Evolutionary conservation across 53 echinoderm and acorn worm genomes (phyloP).

Genomic region (Antedon mediterranea): DNA sequence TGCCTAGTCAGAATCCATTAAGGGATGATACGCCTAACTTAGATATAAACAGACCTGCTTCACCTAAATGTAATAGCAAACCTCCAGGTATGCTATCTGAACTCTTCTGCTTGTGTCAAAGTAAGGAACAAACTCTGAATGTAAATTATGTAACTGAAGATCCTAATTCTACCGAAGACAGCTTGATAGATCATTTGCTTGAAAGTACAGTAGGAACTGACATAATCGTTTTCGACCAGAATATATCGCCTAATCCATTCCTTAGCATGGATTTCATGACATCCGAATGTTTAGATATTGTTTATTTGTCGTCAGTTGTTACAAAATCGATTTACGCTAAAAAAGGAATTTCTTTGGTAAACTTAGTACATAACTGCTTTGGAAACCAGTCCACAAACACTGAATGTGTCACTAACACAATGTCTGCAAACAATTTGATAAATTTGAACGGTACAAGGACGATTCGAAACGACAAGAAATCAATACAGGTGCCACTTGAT

Average conservation of each 20-base stretch:
- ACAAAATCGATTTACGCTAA: background rate
- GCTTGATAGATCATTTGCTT: background rate
- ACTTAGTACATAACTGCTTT: background rate
- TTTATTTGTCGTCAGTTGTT: background rate
- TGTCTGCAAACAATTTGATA: background rate
- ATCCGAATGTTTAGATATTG: background rate
- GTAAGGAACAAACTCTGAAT: background rate
- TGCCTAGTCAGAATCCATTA: background rate
- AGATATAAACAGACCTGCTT: no score
- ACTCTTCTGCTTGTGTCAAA: background rate
- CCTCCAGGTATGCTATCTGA: background rate
- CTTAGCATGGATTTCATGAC: background rate
- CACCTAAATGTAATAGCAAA: background rate
- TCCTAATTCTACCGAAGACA: background rate
- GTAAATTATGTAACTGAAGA: background rate
- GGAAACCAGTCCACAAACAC: background rate
- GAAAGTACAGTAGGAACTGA: background rate
- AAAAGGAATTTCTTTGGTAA: background rate
- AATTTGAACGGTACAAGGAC: background rate
- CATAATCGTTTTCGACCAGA: background rate
- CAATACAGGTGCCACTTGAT: background rate
- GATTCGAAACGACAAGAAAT: background rate
- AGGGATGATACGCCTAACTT: background rate
- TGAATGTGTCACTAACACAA: background rate
- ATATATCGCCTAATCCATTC: background rate